Evolutionary conservation across 2,888 invertebrate species (phyloP), one percentile per base, ranked within the genome.

Genomic region (Mythimna impura): DNA sequence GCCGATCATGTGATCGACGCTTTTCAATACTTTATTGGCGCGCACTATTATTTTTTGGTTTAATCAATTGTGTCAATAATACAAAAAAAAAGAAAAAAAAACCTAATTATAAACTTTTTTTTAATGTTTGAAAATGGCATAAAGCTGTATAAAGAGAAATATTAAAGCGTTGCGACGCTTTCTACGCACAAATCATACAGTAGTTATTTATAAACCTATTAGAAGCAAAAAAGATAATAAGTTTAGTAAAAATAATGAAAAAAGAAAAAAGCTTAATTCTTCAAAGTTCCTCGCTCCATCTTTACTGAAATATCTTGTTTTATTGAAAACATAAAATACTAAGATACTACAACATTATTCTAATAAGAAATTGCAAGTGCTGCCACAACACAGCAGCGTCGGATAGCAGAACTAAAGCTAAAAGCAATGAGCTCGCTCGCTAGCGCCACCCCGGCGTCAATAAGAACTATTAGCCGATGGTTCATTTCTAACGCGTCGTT

Each of bases 1-100:
- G 92, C 92, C 93, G 94, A 94, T 94, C 94, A 95, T 93, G 93
- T 95, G 95, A 95, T 94, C 93, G 94, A 93, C 93, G 90, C 88
- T 90, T 94, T 93, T 91, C 91, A 90, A 92, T 93, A 91, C 91
- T 92, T 92, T 93, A 93, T 92, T 87, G 86, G 89, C 88, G 82
- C 76, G 85, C 84, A 79, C 82, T 80, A 88, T 86, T 87, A 85
- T 86, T 88, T 88, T 87, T 86, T 78, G 76, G 76, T 76, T 84
- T 66, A 54, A 34, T 25, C 14, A 77, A 52, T 66, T 63, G 55
- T 30, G 36, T 62, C 6, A 55, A 36, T 40, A 60, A 30, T n/a
- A 66, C 20, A 66, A 69, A 80, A 61, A 71, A 71, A 25, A 7
- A 0, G 20, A 71, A 68, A 80, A 43, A 76, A 66, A 77, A 80